A percentile compares a stretch with the other conserved stretches of the same genome.
Conservation (phyloP, 1,140 invertebrate species). For the Rhyzopertha dominica region DNA sequence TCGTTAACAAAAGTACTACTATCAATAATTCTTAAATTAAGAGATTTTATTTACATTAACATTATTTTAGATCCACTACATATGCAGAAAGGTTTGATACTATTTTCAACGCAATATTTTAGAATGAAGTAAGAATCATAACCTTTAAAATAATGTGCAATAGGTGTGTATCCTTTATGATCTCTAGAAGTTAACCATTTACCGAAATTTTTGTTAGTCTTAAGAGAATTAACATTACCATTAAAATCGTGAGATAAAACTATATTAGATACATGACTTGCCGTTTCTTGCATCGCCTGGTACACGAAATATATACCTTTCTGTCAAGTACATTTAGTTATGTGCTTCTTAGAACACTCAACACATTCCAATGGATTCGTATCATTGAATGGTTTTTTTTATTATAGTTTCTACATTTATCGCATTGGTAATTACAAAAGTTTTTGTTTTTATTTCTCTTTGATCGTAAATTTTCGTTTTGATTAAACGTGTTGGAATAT, state of each 20-base stretch:
- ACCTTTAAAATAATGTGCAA: slow-evolving; percentile 2
- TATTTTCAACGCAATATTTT: slow-evolving; percentile 13
- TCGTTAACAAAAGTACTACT: no score
- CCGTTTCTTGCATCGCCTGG: no score
- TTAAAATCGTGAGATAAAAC: no score
- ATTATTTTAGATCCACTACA: slow-evolving; percentile 15
- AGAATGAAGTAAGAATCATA: slow-evolving; percentile 9
- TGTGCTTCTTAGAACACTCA: slow-evolving; percentile 8
- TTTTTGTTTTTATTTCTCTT: no score
- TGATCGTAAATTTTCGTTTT: no score
- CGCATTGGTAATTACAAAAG: no score
- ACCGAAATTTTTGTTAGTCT: no score
- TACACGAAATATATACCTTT: slow-evolving; percentile 8
- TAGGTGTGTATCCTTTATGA: no score
- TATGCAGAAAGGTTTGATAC: slow-evolving; percentile 14
- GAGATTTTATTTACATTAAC: slow-evolving; percentile 13
- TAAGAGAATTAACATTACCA: no score
- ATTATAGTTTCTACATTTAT: slow-evolving; percentile 7
- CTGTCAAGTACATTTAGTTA: slow-evolving; percentile 7
- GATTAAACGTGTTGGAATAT: no score
- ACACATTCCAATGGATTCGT: slow-evolving; percentile 2
- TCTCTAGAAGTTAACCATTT: no score
- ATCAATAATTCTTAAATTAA: slow-evolving; percentile 16
- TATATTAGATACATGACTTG: no score
- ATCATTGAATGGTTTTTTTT: slow-evolving; percentile 2